phyloP scores from a whole-genome alignment of 2,113 vertebrate species.

The Clarias batrachus region DNA sequence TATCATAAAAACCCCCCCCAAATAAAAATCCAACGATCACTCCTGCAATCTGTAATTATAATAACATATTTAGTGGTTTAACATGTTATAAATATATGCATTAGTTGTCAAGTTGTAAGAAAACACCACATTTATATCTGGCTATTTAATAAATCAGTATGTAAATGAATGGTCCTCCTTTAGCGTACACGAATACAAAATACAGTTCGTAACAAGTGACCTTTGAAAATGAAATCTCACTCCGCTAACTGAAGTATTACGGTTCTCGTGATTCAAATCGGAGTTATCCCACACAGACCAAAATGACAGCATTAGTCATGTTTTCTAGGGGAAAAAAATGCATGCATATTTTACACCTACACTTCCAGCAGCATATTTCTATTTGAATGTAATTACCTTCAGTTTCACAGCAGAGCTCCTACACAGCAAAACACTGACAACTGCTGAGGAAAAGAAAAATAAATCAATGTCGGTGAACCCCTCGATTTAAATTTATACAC shows the following conservation, averaged over 20 bases:
- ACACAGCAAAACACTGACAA: background rate
- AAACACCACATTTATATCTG: background rate
- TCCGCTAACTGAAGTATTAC: background rate
- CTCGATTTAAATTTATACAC: background rate
- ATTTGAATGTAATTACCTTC: background rate
- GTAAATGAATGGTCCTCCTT: background rate
- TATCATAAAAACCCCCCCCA: background rate
- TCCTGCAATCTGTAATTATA: background rate
- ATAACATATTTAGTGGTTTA: background rate
- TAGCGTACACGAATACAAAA: background rate
- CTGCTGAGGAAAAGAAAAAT: background rate
- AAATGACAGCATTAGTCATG: conserved; percentile 16
- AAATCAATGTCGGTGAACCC: background rate
- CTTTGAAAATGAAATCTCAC: background rate
- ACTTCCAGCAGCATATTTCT: conserved; percentile 9
- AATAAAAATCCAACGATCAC: background rate
- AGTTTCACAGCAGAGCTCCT: background rate
- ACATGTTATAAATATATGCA: background rate
- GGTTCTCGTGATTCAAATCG: background rate
- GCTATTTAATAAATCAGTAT: background rate
- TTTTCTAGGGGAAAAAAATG: background rate
- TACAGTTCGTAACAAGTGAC: background rate
- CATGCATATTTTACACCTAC: background rate
- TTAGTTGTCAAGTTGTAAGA: background rate
- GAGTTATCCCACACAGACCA: background rate